Percentiles rank a stretch among this genome's conserved stretches.
Conservation (phyloP, 2,797 vertebrate genomes). For the Pantherophis vulpinus region DNA sequence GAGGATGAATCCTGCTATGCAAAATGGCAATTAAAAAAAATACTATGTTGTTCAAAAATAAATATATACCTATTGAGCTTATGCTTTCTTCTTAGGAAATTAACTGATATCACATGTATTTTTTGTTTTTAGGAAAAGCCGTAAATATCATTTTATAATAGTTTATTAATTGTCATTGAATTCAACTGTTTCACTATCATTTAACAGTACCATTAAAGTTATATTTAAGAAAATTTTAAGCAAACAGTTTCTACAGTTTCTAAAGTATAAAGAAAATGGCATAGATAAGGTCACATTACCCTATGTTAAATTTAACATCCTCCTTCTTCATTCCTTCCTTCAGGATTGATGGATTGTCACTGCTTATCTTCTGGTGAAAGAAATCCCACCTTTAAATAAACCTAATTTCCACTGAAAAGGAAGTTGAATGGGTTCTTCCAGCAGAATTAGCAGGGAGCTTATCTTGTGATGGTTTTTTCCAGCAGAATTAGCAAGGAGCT, state of each 20-base stretch:
- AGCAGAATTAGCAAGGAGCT: constrained; percentile 33
- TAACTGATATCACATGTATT: background rate
- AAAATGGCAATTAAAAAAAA: constrained; percentile 6
- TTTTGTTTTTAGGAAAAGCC: background rate
- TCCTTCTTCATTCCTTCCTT: constrained; percentile 49
- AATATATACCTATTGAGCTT: constrained; percentile 22
- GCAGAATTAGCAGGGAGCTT: constrained; percentile 34
- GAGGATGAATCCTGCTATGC: background rate
- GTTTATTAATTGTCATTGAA: background rate
- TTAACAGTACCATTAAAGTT: background rate
- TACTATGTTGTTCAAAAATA: background rate
- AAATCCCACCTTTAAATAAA: constrained; percentile 32
- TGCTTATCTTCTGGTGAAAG: constrained; percentile 54
- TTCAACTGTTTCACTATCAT: constrained; percentile 21
- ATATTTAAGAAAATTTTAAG: background rate
- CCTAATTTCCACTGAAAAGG: constrained; percentile 31
- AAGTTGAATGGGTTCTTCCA: constrained; percentile 21
- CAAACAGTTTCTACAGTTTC: background rate
- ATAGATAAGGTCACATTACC: background rate
- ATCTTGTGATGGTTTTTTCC: too few relatives aligned
- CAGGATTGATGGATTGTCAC: constrained; percentile 48
- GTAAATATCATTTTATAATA: background rate
- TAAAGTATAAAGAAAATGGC: background rate
- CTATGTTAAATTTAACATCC: constrained; percentile 51
- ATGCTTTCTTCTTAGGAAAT: constrained; percentile 52